These are phyloP conservation scores for Clusia tigrina DNA, from an alignment of 2,888 invertebrate species.

Conservation along the genomic window DNA sequence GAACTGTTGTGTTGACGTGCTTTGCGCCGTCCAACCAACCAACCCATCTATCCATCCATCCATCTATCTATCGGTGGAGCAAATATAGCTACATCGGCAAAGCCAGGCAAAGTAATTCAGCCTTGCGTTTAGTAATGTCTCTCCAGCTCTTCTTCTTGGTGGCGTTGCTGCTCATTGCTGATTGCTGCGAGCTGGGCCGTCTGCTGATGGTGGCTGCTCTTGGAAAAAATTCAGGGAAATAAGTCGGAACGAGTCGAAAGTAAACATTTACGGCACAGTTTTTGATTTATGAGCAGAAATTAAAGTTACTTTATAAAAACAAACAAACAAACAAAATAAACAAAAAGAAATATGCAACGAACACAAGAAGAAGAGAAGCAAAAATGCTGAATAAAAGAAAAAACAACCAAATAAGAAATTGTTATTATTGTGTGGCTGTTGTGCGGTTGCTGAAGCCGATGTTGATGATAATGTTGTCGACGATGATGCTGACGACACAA, in stretches of 20 bases:
- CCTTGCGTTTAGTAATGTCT: too few species aligned
- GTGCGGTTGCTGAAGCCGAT: slow-evolving; percentile 27
- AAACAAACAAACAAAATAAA: slow-evolving; percentile 28
- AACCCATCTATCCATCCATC: too few species aligned
- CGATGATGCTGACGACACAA: background rate
- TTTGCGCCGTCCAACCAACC: background rate
- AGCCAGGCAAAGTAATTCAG: too few species aligned
- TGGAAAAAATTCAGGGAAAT: slow-evolving; percentile 27
- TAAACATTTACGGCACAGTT: slow-evolving; percentile 56
- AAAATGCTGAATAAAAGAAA: slow-evolving; percentile 17
- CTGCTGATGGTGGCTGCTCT: background rate
- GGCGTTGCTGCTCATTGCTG: background rate
- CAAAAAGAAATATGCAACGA: slow-evolving; percentile 29
- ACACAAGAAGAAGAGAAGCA: background rate
- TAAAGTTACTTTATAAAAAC: slow-evolving; percentile 49
- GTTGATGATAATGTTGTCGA: slow-evolving; percentile 36
- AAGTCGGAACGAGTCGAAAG: slow-evolving; percentile 50
- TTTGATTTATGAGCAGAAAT: slow-evolving; percentile 57
- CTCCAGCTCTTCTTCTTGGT: too few species aligned
- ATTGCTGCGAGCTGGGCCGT: background rate
- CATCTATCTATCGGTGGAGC: too few species aligned
- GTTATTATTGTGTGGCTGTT: slow-evolving; percentile 37
- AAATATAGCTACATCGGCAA: too few species aligned
- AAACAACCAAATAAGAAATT: slow-evolving; percentile 37
- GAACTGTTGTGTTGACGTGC: background rate